Evolutionary conservation across 2,113 vertebrate species (phyloP), one percentile per base, ranked within the genome.

Genomic region (Ctenodactylus gundi): DNA sequence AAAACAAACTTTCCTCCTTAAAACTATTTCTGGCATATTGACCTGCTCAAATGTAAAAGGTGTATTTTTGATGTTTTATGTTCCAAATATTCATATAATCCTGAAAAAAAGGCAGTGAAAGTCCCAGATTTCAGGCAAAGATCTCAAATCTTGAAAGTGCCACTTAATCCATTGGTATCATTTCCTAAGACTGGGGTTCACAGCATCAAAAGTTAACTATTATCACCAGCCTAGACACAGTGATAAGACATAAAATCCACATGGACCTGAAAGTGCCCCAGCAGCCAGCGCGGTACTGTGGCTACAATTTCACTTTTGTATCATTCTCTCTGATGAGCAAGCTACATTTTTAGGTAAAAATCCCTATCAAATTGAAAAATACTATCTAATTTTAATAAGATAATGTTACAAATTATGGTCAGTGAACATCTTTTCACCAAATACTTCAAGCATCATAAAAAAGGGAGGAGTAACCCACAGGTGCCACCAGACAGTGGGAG

Each of bases 401-500:
- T 97, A 98, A 97, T 92, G 98, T 98, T 98, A 98, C 97, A 98
- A 98, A 97, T 98, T 98, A 98, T 95, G 98, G 96, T 97, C 98
- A 98, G 97, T 96, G 97, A 97, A 98, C 97, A 97, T 96, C 96
- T 97, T 97, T 97, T 95, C 95, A 98, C 97, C 97, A 98, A 97
- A 98, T 98, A 98, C 94, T 95, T 98, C 98, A 98, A 98, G 97
- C 98, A 98, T 98, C n/a, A n/a, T n/a, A n/a, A n/a, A n/a, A n/a
- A n/a, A n/a, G n/a, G n/a, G n/a, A n/a, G n/a, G n/a, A n/a, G n/a
- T n/a, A n/a, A n/a, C n/a, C n/a, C n/a, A n/a, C n/a, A n/a, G n/a
- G n/a, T n/a, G n/a, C n/a, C n/a, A n/a, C n/a, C n/a, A n/a, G n/a
- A n/a, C n/a, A n/a, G n/a, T n/a, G n/a, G n/a, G n/a, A n/a, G n/a